phyloP scores from a whole-genome alignment of 2,888 invertebrate genomes.

The Helicoverpa assulta region DNA sequence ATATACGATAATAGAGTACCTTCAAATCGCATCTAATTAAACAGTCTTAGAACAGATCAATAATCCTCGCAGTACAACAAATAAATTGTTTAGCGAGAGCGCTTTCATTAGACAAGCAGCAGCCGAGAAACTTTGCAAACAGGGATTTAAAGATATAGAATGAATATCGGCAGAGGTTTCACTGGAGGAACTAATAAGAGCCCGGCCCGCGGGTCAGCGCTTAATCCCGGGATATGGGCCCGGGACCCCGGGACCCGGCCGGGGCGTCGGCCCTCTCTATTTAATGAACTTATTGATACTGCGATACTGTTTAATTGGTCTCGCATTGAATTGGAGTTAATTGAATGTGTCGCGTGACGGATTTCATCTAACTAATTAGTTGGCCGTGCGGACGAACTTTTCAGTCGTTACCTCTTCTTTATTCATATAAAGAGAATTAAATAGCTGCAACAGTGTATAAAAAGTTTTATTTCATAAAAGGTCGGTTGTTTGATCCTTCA shows the following conservation, averaged over 20 bases:
- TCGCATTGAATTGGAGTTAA: slow-evolving; percentile 31
- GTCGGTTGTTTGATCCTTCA: too few species aligned
- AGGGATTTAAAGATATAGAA: slow-evolving; percentile 40
- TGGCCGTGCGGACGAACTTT: background rate
- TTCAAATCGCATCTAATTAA: background rate
- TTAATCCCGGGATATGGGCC: slow-evolving; percentile 54
- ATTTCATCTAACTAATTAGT: slow-evolving; percentile 21
- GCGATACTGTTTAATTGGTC: slow-evolving; percentile 27
- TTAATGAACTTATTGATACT: slow-evolving; percentile 49
- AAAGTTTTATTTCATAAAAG: too few species aligned
- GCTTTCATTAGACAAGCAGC: slow-evolving; percentile 6
- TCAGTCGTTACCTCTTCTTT: slow-evolving; percentile 11
- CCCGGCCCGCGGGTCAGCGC: slow-evolving; percentile 29
- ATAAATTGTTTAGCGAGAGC: background rate
- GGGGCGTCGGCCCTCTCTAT: slow-evolving; percentile 18
- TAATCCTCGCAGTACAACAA: background rate
- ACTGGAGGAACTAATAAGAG: slow-evolving; percentile 50
- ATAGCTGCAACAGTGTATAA: background rate
- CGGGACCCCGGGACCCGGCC: slow-evolving; percentile 6
- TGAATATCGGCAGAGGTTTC: slow-evolving; percentile 45
- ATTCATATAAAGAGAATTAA: background rate
- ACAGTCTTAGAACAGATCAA: background rate
- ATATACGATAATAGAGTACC: too few species aligned
- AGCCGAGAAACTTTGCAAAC: slow-evolving; percentile 21
- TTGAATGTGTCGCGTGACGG: slow-evolving; percentile 32